These are phyloP conservation scores for Columba janthina DNA, from an alignment of 2,113 vertebrate species.

Conservation along the genomic window DNA sequence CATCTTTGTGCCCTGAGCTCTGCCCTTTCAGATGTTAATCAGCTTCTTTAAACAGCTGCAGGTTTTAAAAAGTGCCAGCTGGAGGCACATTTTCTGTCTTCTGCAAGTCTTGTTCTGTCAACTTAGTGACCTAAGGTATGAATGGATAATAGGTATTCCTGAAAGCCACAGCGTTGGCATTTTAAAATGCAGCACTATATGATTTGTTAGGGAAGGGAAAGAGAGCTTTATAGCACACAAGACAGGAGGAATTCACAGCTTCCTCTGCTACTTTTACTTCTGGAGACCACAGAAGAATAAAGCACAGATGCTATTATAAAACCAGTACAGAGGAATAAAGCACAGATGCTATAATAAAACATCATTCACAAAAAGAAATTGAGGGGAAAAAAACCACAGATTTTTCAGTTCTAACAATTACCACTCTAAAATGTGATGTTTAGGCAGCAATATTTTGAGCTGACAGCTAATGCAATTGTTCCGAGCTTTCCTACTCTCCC, in stretches of 20 bases:
- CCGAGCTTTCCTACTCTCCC: not conserved
- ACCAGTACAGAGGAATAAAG: not conserved
- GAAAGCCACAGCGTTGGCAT: not conserved
- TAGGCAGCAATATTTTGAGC: not conserved
- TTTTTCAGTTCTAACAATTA: not conserved
- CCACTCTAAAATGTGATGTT: not conserved
- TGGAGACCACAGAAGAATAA: not conserved
- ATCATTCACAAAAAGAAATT: not conserved
- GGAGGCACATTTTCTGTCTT: not conserved
- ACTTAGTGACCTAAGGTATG: not conserved
- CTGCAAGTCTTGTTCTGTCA: not conserved
- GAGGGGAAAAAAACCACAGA: not conserved
- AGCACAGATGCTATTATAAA: not conserved
- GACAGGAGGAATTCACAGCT: not conserved
- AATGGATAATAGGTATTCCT: not conserved
- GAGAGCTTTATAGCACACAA: not conserved
- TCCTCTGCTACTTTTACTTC: not conserved
- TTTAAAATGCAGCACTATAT: not conserved
- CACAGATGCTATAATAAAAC: not conserved
- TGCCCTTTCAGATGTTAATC: not conserved
- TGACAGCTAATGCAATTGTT: not conserved
- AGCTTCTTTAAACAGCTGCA: not conserved
- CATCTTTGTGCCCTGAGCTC: not conserved
- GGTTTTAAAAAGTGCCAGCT: not conserved
- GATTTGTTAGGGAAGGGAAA: not conserved